Evolutionary conservation across 2,113 vertebrate species (phyloP).

Genomic region (Prionailurus bengalensis): DNA sequence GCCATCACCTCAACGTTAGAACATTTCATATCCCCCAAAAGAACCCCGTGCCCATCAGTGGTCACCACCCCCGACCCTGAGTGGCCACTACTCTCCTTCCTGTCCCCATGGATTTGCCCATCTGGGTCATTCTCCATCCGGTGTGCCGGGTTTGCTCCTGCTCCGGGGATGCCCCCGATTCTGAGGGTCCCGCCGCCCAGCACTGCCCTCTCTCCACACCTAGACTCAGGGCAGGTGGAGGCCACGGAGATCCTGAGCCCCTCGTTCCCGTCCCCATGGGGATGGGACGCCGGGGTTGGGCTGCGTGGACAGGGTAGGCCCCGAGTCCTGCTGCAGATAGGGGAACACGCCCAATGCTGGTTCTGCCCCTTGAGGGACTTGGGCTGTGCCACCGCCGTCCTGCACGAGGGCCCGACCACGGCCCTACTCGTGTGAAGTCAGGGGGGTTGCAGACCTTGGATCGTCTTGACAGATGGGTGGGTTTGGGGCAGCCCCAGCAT

Average conservation of each 20-base stretch:
- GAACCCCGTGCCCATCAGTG: neutral
- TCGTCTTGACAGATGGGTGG: neutral
- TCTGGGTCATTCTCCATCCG: neutral
- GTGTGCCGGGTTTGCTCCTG: neutral
- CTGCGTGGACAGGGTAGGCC: neutral
- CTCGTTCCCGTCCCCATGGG: accelerated
- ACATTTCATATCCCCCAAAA: too few species aligned
- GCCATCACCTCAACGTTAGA: neutral
- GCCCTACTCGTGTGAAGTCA: accelerated
- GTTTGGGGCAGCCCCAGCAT: neutral
- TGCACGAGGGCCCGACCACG: neutral
- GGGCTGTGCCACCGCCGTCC: neutral
- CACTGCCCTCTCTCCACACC: neutral
- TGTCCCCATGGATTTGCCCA: neutral
- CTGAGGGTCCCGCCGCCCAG: accelerated
- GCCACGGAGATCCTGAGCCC: neutral
- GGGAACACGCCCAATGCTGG: neutral
- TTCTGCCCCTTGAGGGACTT: neutral
- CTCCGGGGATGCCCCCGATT: neutral
- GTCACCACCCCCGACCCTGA: neutral
- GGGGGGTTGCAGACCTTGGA: neutral
- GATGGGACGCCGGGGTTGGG: neutral
- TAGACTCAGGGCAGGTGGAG: neutral
- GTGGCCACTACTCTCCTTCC: neutral
- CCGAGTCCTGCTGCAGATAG: accelerated